Conservation (phyloP, 1,140 invertebrate genomes). For the Drosophila nebulosa region DNA sequence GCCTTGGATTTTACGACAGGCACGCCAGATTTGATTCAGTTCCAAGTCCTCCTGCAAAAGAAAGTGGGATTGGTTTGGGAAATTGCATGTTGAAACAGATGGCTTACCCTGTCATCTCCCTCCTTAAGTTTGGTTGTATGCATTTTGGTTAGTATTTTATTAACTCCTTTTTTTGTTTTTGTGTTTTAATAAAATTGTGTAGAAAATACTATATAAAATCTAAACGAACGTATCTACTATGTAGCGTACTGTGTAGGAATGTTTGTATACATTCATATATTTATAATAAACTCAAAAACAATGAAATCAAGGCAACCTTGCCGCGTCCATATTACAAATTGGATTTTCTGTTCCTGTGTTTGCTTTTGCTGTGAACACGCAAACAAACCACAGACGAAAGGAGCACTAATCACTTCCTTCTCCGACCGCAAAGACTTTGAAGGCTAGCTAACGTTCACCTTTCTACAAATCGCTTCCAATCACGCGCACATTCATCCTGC, state of each 20-base stretch:
- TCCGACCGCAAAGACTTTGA: conserved; percentile 18
- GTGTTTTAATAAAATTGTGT: conserved; percentile 7
- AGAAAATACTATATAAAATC: conserved; percentile 14
- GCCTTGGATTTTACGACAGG: conserved; percentile 88
- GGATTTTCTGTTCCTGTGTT: conserved; percentile 54
- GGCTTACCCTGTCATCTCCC: conserved; percentile 66
- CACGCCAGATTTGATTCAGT: conserved; percentile 85
- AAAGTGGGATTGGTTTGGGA: conserved; percentile 22
- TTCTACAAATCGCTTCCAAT: conserved; percentile 61
- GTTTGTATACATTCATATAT: neutral
- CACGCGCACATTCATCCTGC: conserved; percentile 64
- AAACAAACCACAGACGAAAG: conserved; percentile 14
- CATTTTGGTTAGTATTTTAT: conserved; percentile 44
- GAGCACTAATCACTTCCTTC: conserved; percentile 70
- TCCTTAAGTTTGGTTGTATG: conserved; percentile 60
- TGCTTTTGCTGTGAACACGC: conserved; percentile 46
- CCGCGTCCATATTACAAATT: conserved; percentile 47
- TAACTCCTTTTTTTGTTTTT: conserved; percentile 31
- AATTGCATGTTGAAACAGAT: neutral
- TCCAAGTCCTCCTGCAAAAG: conserved; percentile 59
- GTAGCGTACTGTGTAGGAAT: neutral
- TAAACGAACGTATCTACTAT: conserved; percentile 23
- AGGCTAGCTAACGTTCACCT: conserved; percentile 27
- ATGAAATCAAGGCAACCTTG: conserved; percentile 40
- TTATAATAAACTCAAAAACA: conserved; percentile 31